Conservation (phyloP, 2,888 invertebrate species). For the Hypena proboscidalis region DNA sequence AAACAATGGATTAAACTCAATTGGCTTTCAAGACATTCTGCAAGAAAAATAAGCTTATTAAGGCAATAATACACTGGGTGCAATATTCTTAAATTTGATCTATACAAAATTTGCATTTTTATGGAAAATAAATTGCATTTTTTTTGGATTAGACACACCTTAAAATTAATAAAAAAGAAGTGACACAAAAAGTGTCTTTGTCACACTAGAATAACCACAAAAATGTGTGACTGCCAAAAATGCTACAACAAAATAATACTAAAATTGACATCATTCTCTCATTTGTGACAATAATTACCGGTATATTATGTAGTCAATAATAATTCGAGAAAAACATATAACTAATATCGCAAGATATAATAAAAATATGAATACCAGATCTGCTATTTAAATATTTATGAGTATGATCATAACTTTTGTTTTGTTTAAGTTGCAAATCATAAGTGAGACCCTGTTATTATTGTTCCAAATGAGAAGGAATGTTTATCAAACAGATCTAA, state of each 20-base stretch:
- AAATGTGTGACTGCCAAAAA: conserved; percentile 35
- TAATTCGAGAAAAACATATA: conserved; percentile 1
- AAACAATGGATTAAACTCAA: too few species aligned
- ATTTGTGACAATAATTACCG: conserved; percentile 36
- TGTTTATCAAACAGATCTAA: conserved; percentile 43
- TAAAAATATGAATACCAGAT: not conserved
- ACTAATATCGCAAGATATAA: not conserved
- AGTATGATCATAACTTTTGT: conserved; percentile 1
- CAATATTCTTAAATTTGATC: conserved; percentile 28
- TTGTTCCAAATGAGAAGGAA: conserved; percentile 37
- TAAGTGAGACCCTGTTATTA: conserved; percentile 8
- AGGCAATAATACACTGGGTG: conserved; percentile 49
- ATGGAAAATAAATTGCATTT: conserved; percentile 37
- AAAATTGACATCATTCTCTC: conserved; percentile 30
- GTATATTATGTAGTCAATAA: too few species aligned
- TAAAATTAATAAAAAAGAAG: conserved; percentile 22
- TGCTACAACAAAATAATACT: conserved; percentile 42
- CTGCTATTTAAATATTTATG: not conserved
- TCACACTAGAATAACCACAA: conserved; percentile 41
- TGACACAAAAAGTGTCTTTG: conserved; percentile 28
- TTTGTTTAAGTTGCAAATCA: not conserved
- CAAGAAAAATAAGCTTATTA: too few species aligned
- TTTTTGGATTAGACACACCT: conserved; percentile 39
- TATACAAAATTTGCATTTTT: conserved; percentile 27
- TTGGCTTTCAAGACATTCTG: too few species aligned